A percentile compares a stretch with the other conserved stretches of the same genome.
These are phyloP conservation scores for Ruditapes philippinarum DNA, from an alignment of 1,140 invertebrate genomes.

Conservation along the genomic window DNA sequence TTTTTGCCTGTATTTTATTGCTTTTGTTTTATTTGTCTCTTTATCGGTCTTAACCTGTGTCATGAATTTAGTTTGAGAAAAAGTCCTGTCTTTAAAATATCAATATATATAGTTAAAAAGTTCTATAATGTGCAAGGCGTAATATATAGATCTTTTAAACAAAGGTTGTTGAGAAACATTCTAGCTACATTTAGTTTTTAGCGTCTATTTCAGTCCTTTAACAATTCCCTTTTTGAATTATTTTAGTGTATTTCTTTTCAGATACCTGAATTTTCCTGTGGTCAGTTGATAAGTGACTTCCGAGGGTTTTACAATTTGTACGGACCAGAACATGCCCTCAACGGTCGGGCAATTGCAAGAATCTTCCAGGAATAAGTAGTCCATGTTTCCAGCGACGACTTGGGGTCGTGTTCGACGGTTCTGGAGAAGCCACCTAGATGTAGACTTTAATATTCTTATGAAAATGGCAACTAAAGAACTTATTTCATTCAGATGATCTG, in stretches of 20 bases:
- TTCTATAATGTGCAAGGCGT: no score
- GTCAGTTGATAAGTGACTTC: slow-evolving; percentile 89
- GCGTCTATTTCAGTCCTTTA: no score
- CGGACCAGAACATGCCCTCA: slow-evolving; percentile 93
- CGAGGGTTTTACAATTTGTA: slow-evolving; percentile 92
- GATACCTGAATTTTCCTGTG: slow-evolving; percentile 77
- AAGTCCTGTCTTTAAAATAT: no score
- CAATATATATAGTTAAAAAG: no score
- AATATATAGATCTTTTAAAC: no score
- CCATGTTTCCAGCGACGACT: slow-evolving; percentile 96
- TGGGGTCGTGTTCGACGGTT: slow-evolving; percentile 94
- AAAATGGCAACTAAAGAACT: slow-evolving; percentile 92
- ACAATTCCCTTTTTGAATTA: no score
- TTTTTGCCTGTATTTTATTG: no score
- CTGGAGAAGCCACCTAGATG: slow-evolving; percentile 94
- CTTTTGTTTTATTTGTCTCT: no score
- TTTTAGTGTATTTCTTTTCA: background rate
- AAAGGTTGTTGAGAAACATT: no score
- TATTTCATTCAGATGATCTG: slow-evolving; percentile 71
- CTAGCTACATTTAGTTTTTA: background rate
- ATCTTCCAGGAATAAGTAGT: slow-evolving; percentile 97
- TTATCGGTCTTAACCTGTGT: no score
- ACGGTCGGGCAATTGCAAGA: slow-evolving; percentile 94
- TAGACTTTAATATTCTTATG: slow-evolving; percentile 94
- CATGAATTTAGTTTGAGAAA: no score